Conservation (phyloP, 1,140 invertebrate genomes). For the Drosophila quadrilineata region DNA sequence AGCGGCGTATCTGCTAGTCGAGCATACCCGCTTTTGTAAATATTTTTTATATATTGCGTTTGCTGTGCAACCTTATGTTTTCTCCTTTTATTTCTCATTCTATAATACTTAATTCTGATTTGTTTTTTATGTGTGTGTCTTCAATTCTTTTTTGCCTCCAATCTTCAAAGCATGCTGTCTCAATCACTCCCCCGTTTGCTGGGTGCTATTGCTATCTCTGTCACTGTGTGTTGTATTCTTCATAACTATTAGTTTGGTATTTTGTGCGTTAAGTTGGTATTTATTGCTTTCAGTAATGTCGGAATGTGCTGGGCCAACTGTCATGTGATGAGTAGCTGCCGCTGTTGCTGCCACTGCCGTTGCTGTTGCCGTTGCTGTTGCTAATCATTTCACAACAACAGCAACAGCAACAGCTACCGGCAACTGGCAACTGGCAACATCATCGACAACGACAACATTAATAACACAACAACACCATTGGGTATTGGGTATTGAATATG, state of each 20-base stretch:
- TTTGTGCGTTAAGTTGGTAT: conserved; percentile 82
- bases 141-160: conserved; percentile 30
- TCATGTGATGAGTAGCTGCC: conserved; percentile 62
- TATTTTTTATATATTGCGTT: too few species aligned
- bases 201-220: background rate
- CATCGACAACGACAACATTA: conserved; percentile 47
- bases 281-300: conserved; percentile 81
- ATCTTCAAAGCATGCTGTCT: too few species aligned
- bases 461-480: conserved; percentile 60
- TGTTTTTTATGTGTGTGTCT: background rate
- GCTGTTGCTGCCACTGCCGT: conserved; percentile 30
- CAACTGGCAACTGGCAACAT: too few species aligned
- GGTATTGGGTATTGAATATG: conserved; percentile 34
- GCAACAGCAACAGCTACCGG: conserved; percentile 3
- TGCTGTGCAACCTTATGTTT: too few species aligned
- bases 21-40: too few species aligned
- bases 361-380: conserved; percentile 52
- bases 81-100: background rate
- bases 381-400: conserved; percentile 71
- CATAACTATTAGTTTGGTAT: conserved; percentile 81
- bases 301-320: conserved; percentile 69
- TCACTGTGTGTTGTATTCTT: conserved; percentile 37
- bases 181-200: conserved; percentile 2
- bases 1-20: too few species aligned
- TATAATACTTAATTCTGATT: conserved; percentile 10